phyloP scores from a whole-genome alignment of 2,888 invertebrate species.

The Elegia similella region DNA sequence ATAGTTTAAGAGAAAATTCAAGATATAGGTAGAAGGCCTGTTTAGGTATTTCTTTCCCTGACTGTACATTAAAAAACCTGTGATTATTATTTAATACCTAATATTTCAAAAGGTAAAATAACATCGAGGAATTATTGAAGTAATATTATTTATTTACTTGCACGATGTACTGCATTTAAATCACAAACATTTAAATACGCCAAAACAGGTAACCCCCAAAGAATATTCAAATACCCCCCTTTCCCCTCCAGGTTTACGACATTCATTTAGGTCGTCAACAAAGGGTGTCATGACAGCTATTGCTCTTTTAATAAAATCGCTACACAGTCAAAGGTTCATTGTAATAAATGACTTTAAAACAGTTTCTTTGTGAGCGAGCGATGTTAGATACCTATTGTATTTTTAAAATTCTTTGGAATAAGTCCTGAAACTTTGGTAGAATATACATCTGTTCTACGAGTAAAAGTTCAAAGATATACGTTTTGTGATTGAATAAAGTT shows the following conservation, averaged over 20 bases:
- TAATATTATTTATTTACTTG: too few relatives aligned
- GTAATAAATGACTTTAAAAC: conserved; percentile 12
- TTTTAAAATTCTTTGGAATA: neutral
- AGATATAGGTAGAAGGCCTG: too few relatives aligned
- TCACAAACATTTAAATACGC: neutral
- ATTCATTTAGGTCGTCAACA: neutral
- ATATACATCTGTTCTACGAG: neutral
- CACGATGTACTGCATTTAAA: too few relatives aligned
- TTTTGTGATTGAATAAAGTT: neutral
- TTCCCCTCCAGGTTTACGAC: neutral
- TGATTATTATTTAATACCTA: too few relatives aligned
- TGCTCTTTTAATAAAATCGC: conserved; percentile 7
- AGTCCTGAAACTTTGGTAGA: neutral
- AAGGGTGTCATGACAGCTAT: conserved; percentile 9
- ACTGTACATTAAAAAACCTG: too few relatives aligned
- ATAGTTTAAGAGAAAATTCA: too few relatives aligned
- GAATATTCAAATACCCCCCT: neutral
- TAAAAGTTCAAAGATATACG: neutral
- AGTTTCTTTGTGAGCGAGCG: conserved; percentile 3
- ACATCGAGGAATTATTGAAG: too few relatives aligned
- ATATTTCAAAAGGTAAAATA: too few relatives aligned
- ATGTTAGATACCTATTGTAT: neutral
- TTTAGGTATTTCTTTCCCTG: too few relatives aligned
- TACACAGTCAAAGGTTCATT: conserved; percentile 2
- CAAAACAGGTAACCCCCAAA: neutral